Evolutionary conservation across 1,140 invertebrate species (phyloP), one percentile per base, ranked within the genome.

Genomic region (Sinella curviseta): DNA sequence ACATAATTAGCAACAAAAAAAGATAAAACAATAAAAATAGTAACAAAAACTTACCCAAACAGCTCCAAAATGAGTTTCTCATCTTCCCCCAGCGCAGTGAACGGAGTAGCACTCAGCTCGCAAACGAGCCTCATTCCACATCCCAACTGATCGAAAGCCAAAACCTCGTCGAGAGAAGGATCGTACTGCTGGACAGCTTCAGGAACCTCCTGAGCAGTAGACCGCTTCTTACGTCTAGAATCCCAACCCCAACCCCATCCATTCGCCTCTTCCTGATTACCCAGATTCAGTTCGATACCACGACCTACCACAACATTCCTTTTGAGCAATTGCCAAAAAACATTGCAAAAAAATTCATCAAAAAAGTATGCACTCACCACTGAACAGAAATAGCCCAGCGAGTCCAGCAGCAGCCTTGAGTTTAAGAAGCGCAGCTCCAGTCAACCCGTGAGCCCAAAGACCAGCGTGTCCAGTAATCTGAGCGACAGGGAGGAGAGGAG

Each of bases 121-220:
- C 85, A 86, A 24, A 86, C 82, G 28, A 86, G 83, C 30, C 84
- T 73, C 78, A 85, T 75, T 35, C 85, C 85, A 77, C 85, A 86
- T 36, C 84, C 84, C 17, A 83, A 75, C 73, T 81, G 80, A 60
- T 85, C 85, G 35, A 81, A 82, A 65, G 79, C 39, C 2, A 83
- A 67, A 73, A 83, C 82, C 76, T 83, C 77, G 57, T 83, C 82
- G 17, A 83, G 55, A 34, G 77, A 78, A 67, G 82, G 82, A 48
- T 83, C 82, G 30, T 78, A 82, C 8, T 39, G 14, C 14, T 75
- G 14, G 2, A 30, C 31, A 2, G 3, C 65, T 31, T 30, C 14
- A 17, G 8, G 8, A 60, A 60, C 8, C 8, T 2, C 30, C n/a
- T 70, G 26, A 31, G 28, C 65, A 70, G 26, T 14, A 28, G 74